Evolutionary conservation across 2,797 vertebrate genomes (phyloP), one percentile per base, ranked within the genome.

Genomic region (Hypotaenidia philippensis): DNA sequence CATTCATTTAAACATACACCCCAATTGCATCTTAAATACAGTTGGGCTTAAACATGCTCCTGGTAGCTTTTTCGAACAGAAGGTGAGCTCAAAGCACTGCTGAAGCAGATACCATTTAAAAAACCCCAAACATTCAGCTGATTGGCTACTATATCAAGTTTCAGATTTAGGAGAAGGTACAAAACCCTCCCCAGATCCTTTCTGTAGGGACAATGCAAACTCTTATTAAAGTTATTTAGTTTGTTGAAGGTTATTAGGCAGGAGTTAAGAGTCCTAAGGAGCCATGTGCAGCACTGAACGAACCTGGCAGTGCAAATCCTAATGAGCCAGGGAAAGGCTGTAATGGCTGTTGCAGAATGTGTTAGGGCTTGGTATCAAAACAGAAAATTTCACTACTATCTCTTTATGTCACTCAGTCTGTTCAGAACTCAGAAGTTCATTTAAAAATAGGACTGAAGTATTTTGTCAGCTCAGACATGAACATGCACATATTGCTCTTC

Each of bases 371-470:
- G 80, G 29, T 71, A 40, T 36, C 53, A 70, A 87, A 89, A 55
- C 60, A 61, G 56, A 60, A 53, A n/a, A 50, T 77, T 63, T 90
- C 49, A 32, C 60, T 63, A 7, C 27, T 72, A 3, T 60, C n/a
- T 49, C 45, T 86, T 86, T 77, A 70, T 89, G 70, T 87, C 25
- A 11, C 53, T 89, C 53, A 26, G 18, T 71, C 56, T 77, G 34
- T 36, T 50, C 83, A 75, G 49, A 76, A 77, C 41, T 44, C 16
- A 76, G 40, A 59, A 80, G 60, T 92, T 93, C 5, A n/a, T 84
- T 93, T 93, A 76, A 92, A 95, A 96, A 92, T 84, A 94, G 53
- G 68, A 31, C 29, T 1, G 1, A 87, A 84, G 29, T 89, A 71
- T 64, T 96, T 94, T 94, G 71, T 89, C 64, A 78, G 13, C 57